phyloP scores from a whole-genome alignment of 2,113 vertebrate species.

The Balaeniceps rex region DNA sequence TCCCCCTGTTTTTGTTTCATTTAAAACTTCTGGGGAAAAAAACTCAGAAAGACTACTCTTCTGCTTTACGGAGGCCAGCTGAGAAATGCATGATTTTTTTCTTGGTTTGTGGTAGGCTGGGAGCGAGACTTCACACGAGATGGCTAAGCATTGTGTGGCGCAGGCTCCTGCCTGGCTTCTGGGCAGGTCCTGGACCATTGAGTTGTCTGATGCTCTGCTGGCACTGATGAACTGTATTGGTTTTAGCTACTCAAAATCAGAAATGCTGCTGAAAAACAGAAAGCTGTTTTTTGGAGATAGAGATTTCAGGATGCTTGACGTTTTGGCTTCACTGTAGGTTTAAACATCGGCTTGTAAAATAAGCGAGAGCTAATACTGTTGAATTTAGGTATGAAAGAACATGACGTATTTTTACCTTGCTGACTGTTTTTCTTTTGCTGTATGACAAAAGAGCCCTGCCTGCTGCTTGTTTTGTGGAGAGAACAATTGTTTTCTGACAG shows the following conservation, averaged over 20 bases:
- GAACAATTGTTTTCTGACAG: neutral
- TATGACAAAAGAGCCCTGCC: neutral
- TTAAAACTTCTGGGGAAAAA: neutral
- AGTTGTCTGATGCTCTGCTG: neutral
- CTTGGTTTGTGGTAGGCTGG: neutral
- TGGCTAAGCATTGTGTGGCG: neutral
- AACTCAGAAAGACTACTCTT: neutral
- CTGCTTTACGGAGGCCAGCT: neutral
- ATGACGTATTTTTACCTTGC: neutral
- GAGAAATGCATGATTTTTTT: neutral
- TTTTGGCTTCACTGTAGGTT: neutral
- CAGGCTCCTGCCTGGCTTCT: neutral
- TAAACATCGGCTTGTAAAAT: neutral
- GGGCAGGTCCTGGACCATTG: neutral
- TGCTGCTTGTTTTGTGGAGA: neutral
- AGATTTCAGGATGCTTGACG: neutral
- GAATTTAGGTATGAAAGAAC: neutral
- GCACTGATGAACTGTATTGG: neutral
- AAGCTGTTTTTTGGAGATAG: neutral
- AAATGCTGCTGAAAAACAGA: neutral
- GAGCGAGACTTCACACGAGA: neutral
- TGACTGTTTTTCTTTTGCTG: neutral
- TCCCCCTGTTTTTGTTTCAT: neutral
- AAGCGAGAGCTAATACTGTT: neutral
- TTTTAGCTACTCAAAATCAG: neutral